Percentiles rank a stretch among this genome's conserved stretches.
Evolutionary conservation across 2,888 invertebrate species (phyloP).

Genomic region (Sphecodes monilicornis): DNA sequence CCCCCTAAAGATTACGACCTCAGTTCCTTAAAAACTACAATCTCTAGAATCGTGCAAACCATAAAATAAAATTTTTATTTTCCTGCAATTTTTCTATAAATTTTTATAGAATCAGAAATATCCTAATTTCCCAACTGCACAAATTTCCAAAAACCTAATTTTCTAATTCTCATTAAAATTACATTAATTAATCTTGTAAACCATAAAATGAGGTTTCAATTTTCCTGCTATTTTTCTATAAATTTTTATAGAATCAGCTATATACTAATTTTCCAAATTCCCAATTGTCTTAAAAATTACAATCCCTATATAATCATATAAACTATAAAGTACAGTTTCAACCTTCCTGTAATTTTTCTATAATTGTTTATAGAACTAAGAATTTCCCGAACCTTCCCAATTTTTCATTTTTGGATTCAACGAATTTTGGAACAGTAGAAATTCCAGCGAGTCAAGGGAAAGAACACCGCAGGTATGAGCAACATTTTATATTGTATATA

Average conservation of each 20-base stretch:
- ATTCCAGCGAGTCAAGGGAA: not conserved
- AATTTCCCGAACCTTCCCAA: not conserved
- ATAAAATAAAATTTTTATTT: not conserved
- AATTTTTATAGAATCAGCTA: not conserved
- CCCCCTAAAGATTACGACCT: too few species aligned
- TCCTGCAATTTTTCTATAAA: not conserved
- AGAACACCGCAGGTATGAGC: conserved; percentile 50
- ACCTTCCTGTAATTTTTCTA: not conserved
- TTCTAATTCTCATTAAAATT: not conserved
- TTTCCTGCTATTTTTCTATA: not conserved
- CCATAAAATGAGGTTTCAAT: not conserved
- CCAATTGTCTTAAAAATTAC: not conserved
- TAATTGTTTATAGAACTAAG: not conserved
- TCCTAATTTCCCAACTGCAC: not conserved
- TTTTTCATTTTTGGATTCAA: not conserved
- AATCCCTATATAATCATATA: not conserved
- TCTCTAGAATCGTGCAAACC: not conserved
- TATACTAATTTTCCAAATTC: too few species aligned
- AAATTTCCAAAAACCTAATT: not conserved
- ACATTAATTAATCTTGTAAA: not conserved
- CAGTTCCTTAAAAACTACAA: not conserved
- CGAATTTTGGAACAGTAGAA: not conserved
- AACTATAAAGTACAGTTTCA: not conserved
- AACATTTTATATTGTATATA: conserved; percentile 68
- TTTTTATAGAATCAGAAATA: not conserved